A percentile compares a stretch with the other conserved stretches of the same genome.
These are phyloP conservation scores for Metallyticus violacea DNA, from an alignment of 2,888 invertebrate genomes.

Conservation along the genomic window DNA sequence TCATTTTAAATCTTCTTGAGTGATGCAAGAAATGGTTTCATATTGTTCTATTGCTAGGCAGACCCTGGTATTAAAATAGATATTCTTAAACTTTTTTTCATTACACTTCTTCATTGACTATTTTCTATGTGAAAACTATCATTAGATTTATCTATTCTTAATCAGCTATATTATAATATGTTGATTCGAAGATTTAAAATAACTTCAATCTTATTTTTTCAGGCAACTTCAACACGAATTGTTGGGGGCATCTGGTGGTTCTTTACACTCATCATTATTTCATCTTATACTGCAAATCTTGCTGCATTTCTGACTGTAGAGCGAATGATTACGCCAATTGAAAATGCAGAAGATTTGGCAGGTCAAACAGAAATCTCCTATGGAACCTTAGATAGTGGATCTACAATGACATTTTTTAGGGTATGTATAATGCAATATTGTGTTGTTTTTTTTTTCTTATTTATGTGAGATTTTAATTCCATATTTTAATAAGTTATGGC, in stretches of 20 bases:
- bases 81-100: too few species aligned
- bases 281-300: slow-evolving; percentile 88
- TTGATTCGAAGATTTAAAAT: not conserved
- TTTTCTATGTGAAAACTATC: too few species aligned
- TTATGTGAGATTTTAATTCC: too few species aligned
- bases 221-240: slow-evolving; percentile 72
- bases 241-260: slow-evolving; percentile 92
- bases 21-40: too few species aligned
- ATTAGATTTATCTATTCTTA: not conserved
- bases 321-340: slow-evolving; percentile 82
- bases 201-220: slow-evolving; percentile 2
- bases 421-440: slow-evolving; percentile 45
- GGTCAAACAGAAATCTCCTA: slow-evolving; percentile 80
- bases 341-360: slow-evolving; percentile 80
- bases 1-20: too few species aligned
- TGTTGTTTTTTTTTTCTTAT: not conserved
- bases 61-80: too few species aligned
- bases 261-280: slow-evolving; percentile 85
- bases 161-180: not conserved
- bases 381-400: slow-evolving; percentile 78
- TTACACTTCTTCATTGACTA: too few species aligned
- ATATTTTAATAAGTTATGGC: too few species aligned
- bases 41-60: too few species aligned
- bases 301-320: slow-evolving; percentile 90
- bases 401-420: slow-evolving; percentile 86